A percentile compares a stretch with the other conserved stretches of the same genome.
Conservation (phyloP, 2,888 invertebrate species). For the Drosophila cognata region DNA sequence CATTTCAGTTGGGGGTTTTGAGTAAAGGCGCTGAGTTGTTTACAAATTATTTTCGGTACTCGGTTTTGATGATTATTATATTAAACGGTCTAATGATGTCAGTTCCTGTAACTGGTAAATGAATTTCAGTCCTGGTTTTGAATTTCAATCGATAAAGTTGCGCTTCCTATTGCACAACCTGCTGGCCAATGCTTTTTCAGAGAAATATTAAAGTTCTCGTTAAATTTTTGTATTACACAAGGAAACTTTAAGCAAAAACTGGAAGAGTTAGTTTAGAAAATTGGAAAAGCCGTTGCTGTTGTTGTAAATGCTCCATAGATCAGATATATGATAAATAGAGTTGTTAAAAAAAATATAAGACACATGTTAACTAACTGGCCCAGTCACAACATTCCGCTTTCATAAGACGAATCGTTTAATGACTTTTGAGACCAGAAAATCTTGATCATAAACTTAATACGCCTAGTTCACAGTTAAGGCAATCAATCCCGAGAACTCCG, state of each 20-base stretch:
- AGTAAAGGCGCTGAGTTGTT: background rate
- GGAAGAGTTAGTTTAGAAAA: background rate
- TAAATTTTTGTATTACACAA: rapidly evolving
- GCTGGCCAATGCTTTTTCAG: background rate
- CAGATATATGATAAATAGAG: background rate
- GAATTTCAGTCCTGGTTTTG: background rate
- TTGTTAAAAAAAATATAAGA: background rate
- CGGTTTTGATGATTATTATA: background rate
- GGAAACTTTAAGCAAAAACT: background rate
- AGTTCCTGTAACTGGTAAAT: background rate
- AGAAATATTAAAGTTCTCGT: background rate
- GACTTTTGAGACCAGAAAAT: conserved; percentile 1
- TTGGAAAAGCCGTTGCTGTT: background rate
- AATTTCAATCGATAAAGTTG: background rate
- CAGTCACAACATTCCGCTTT: background rate
- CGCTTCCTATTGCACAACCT: background rate
- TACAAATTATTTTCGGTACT: background rate
- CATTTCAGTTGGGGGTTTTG: background rate
- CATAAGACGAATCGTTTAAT: background rate
- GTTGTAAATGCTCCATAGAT: background rate
- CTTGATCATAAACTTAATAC: conserved; percentile 18
- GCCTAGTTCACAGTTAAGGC: conserved; percentile 8
- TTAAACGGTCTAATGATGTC: background rate
- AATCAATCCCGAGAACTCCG: conserved; percentile 6
- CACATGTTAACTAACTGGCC: background rate